A percentile compares a stretch with the other conserved stretches of the same genome.
Evolutionary conservation across 2,888 invertebrate genomes (phyloP).

Genomic region (Acleris emargana): DNA sequence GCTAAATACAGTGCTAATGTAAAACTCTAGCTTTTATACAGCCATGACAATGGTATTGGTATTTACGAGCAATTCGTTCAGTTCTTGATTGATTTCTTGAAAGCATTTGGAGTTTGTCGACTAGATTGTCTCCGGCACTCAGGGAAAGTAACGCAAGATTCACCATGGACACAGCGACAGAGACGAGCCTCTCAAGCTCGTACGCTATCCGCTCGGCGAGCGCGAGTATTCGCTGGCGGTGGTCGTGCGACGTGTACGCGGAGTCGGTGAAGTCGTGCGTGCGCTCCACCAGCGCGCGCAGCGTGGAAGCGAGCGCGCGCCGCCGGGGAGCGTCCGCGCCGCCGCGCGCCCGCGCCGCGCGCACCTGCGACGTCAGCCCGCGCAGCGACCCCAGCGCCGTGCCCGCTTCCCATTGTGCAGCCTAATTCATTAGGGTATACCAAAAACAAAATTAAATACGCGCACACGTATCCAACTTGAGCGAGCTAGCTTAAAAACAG

Average conservation of each 20-base stretch:
- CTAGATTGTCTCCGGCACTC: too few relatives aligned
- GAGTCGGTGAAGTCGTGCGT: slow-evolving; percentile 99
- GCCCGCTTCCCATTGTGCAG: slow-evolving; percentile 82
- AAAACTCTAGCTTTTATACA: too few relatives aligned
- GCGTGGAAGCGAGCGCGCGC: slow-evolving; percentile 92
- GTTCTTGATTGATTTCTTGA: too few relatives aligned
- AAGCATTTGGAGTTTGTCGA: too few relatives aligned
- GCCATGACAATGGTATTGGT: too few relatives aligned
- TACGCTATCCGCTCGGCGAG: slow-evolving; percentile 94
- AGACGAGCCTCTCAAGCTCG: slow-evolving; percentile 95
- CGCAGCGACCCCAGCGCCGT: slow-evolving; percentile 92
- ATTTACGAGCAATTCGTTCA: too few relatives aligned
- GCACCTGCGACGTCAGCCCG: slow-evolving; percentile 93
- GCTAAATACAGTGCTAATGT: too few relatives aligned
- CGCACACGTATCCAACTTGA: background rate
- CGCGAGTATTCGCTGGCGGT: slow-evolving; percentile 96
- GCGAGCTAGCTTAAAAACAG: too few relatives aligned
- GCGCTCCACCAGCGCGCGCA: slow-evolving; percentile 96
- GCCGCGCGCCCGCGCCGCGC: slow-evolving; percentile 88
- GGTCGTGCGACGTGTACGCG: slow-evolving; percentile 98
- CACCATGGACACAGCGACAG: slow-evolving; percentile 93
- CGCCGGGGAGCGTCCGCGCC: slow-evolving; percentile 88
- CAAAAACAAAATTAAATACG: background rate
- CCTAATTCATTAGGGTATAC: slow-evolving; percentile 49
- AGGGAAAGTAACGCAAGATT: slow-evolving; percentile 45